These are phyloP conservation scores for Bombus polaris DNA, from an alignment of 1,140 invertebrate species.

Conservation along the genomic window DNA sequence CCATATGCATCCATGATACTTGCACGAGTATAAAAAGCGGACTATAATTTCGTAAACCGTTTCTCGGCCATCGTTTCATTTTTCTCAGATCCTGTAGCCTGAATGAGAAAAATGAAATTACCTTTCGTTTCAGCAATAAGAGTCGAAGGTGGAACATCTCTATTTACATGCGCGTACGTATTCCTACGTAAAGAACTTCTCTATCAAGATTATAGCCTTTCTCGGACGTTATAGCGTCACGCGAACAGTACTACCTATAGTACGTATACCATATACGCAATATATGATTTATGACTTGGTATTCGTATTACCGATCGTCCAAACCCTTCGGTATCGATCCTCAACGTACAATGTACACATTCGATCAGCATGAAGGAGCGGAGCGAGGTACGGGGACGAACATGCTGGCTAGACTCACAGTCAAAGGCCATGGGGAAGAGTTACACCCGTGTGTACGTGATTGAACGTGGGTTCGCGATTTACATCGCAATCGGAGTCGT, in stretches of 20 bases:
- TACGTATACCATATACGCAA: no score
- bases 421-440: constrained; percentile 71
- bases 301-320: constrained; percentile 49
- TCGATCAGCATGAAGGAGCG: constrained; percentile 35
- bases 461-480: constrained; percentile 78
- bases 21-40: no score
- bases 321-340: constrained; percentile 38
- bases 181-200: no score
- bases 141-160: background rate
- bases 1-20: no score
- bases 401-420: constrained; percentile 63
- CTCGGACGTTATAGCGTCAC: no score
- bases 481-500: constrained; percentile 79
- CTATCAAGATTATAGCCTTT: no score
- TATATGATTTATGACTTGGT: constrained; percentile 18
- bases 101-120: no score
- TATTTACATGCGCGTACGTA: background rate
- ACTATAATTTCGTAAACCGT: no score
- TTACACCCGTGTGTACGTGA: constrained; percentile 73
- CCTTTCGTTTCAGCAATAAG: no score
- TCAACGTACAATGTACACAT: constrained; percentile 47
- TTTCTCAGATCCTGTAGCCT: fast-evolving
- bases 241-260: no score
- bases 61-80: no score
- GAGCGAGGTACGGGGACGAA: constrained; percentile 28